Percentiles rank a stretch among this genome's conserved stretches.
Conservation (phyloP, 2,888 invertebrate species). For the Prenolepis imparis region DNA sequence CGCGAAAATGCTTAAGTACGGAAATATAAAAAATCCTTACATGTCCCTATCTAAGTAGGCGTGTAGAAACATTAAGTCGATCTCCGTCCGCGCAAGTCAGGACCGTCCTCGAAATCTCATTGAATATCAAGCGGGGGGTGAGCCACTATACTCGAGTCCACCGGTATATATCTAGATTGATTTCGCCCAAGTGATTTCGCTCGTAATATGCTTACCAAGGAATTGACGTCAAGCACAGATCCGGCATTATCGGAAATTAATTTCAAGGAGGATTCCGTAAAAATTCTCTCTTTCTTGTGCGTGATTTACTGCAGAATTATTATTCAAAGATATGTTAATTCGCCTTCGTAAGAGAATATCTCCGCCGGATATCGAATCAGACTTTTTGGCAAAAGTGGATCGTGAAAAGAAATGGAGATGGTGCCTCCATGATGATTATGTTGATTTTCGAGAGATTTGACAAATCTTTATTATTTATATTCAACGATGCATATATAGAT, state of each 20-base stretch:
- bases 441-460: neutral
- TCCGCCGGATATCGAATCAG: neutral
- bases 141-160: neutral
- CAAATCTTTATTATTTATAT: neutral
- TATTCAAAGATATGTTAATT: conserved; percentile 29
- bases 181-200: conserved; percentile 8
- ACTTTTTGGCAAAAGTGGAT: neutral
- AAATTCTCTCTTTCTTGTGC: neutral
- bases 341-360: neutral
- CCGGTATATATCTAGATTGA: conserved; percentile 13
- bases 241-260: conserved; percentile 41
- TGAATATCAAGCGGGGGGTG: conserved; percentile 38
- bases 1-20: conserved; percentile 61
- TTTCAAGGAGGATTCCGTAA: conserved; percentile 7
- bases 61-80: conserved; percentile 76
- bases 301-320: conserved; percentile 11
- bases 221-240: conserved; percentile 19
- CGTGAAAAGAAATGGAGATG: neutral
- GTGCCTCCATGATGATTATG: neutral
- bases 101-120: conserved; percentile 68
- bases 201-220: conserved; percentile 8
- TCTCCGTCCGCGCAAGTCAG: conserved; percentile 58
- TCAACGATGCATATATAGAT: neutral
- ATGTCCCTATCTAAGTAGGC: conserved; percentile 74
- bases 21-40: conserved; percentile 75